Evolutionary conservation across 2,113 vertebrate species (phyloP).

Genomic region (Bothrops jararaca): DNA sequence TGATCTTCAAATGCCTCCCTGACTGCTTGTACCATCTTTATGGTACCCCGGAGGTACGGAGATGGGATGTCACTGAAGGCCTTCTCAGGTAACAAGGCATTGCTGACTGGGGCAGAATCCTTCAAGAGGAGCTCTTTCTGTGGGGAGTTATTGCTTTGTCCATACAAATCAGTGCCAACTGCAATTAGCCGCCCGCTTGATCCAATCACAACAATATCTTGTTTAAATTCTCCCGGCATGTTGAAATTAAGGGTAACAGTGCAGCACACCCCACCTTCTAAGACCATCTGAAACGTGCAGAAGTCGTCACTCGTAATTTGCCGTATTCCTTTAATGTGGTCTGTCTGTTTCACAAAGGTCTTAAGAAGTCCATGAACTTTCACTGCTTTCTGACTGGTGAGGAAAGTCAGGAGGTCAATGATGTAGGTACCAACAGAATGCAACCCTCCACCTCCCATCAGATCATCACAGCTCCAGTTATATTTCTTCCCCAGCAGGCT

Average conservation of each 20-base stretch:
- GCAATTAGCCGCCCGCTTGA: slow-evolving; percentile 83
- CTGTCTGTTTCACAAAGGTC: slow-evolving; percentile 97
- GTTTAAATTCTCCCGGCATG: slow-evolving; percentile 91
- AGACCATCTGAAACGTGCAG: slow-evolving; percentile 97
- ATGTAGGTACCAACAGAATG: slow-evolving; percentile 98
- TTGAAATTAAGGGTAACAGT: slow-evolving; percentile 98
- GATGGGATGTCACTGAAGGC: slow-evolving; percentile 95
- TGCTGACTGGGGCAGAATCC: slow-evolving; percentile 85
- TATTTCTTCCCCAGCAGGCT: slow-evolving; percentile 97
- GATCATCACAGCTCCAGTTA: slow-evolving; percentile 98
- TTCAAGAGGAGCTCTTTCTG: slow-evolving; percentile 88
- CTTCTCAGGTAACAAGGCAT: slow-evolving; percentile 88
- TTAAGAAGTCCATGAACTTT: slow-evolving; percentile 95
- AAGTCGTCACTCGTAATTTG: slow-evolving; percentile 99
- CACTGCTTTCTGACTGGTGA: slow-evolving; percentile 88
- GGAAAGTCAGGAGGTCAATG: slow-evolving; percentile 94
- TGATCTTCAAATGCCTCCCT: slow-evolving; percentile 94
- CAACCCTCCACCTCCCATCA: slow-evolving; percentile 96
- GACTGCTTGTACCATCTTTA: slow-evolving; percentile 96
- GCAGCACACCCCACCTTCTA: slow-evolving; percentile 93
- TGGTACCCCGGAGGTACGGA: slow-evolving; percentile 91
- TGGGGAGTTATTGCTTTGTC: slow-evolving; percentile 84
- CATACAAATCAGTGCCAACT: slow-evolving; percentile 86
- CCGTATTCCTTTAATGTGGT: slow-evolving; percentile 94
- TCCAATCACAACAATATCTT: slow-evolving; percentile 91